A percentile compares a stretch with the other conserved stretches of the same genome.
phyloP scores from a whole-genome alignment of 2,888 invertebrate genomes.

The Nezara viridula region DNA sequence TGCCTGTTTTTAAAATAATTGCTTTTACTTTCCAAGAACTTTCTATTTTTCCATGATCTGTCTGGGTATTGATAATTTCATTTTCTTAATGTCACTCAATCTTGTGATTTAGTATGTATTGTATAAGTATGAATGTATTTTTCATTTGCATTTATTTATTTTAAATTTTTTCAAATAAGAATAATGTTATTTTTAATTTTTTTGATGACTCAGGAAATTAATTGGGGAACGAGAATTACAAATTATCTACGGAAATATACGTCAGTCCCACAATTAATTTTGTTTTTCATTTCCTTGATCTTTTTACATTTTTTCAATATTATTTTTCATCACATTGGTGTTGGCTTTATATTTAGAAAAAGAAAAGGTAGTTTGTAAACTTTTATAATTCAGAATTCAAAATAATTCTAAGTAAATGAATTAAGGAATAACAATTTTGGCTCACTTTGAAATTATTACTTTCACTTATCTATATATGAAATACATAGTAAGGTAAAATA shows the following conservation, averaged over 20 bases:
- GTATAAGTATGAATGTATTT: neutral
- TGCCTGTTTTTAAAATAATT: neutral
- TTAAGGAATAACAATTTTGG: neutral
- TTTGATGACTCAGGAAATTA: no score
- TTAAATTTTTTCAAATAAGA: neutral
- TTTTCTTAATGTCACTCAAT: neutral
- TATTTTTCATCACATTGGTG: no score
- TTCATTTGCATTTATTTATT: neutral
- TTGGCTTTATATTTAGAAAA: no score
- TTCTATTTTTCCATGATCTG: neutral
- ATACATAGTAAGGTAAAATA: no score
- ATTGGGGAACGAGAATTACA: no score
- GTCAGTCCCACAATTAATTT: no score
- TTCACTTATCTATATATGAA: no score
- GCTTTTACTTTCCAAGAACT: neutral
- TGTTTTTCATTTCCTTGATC: no score
- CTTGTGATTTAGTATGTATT: neutral
- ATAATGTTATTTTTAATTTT: neutral
- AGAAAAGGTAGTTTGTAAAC: no score
- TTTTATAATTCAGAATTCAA: neutral
- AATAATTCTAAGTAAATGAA: neutral
- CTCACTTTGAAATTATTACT: no score
- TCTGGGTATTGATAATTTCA: neutral
- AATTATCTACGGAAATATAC: no score
- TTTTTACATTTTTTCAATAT: no score